phyloP scores from a whole-genome alignment of 2,797 vertebrate genomes.

The Lacerta agilis region DNA sequence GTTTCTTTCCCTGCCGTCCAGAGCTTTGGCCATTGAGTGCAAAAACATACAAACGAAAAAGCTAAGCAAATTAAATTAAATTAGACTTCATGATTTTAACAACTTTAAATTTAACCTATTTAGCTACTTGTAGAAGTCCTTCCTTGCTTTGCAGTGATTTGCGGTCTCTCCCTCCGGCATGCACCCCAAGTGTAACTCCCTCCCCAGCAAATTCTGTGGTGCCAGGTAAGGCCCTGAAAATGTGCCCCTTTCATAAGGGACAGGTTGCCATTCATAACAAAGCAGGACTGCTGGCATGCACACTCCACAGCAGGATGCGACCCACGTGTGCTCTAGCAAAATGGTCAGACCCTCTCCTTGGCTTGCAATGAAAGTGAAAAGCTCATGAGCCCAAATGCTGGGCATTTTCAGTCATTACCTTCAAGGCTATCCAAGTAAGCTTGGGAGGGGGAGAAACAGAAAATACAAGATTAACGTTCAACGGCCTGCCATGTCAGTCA shows the following conservation, averaged over 20 bases:
- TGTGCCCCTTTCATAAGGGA: not conserved
- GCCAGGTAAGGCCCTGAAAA: not conserved
- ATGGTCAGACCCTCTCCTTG: slow-evolving; percentile 37
- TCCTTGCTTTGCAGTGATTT: not conserved
- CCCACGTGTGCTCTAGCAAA: not conserved
- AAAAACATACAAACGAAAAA: not conserved
- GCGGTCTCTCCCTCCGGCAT: not conserved
- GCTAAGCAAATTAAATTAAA: no score
- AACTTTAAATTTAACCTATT: not conserved
- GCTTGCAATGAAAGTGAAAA: slow-evolving; percentile 48
- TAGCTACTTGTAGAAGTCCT: not conserved
- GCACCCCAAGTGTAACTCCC: not conserved
- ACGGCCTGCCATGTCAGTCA: slow-evolving; percentile 63
- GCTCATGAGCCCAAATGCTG: slow-evolving; percentile 61
- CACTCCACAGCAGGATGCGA: slow-evolving; percentile 17
- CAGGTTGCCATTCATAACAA: slow-evolving; percentile 24
- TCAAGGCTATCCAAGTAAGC: slow-evolving; percentile 99
- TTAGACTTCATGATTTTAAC: no score
- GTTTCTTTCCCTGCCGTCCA: not conserved
- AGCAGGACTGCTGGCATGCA: slow-evolving; percentile 32
- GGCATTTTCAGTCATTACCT: slow-evolving; percentile 86
- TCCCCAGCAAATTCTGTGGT: not conserved
- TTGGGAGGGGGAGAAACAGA: slow-evolving; percentile 86
- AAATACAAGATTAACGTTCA: slow-evolving; percentile 80
- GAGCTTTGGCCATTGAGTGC: not conserved